phyloP scores from a whole-genome alignment of 2,888 invertebrate genomes.

The Thumatha senex region DNA sequence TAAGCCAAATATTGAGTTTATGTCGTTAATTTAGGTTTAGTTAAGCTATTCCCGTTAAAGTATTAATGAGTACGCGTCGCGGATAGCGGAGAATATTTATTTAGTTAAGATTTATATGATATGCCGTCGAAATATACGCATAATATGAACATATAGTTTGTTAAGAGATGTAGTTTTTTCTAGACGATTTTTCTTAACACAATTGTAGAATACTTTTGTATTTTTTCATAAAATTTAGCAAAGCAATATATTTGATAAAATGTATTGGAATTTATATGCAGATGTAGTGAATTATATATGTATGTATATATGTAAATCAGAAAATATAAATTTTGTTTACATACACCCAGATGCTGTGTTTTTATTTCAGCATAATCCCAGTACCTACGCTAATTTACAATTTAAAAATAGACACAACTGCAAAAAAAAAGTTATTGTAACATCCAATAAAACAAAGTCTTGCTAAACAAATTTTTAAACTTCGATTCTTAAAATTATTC shows the following conservation, averaged over 20 bases:
- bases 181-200: constrained; percentile 72
- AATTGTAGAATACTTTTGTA: constrained; percentile 78
- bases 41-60: constrained; percentile 72
- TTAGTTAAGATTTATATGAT: constrained; percentile 50
- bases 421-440: too few species aligned
- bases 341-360: constrained; percentile 66
- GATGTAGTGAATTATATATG: constrained; percentile 66
- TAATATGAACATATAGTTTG: constrained; percentile 71
- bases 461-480: too few species aligned
- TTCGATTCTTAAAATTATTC: too few species aligned
- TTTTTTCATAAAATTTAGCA: constrained; percentile 74
- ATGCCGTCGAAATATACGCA: constrained; percentile 51
- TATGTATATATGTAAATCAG: constrained; percentile 59
- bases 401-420: too few species aligned
- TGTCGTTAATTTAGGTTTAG: constrained; percentile 71
- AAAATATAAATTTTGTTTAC: constrained; percentile 79
- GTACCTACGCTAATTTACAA: not conserved
- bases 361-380: constrained; percentile 20
- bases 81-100: constrained; percentile 74
- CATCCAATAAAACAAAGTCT: too few species aligned
- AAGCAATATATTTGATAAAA: constrained; percentile 81
- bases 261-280: constrained; percentile 62
- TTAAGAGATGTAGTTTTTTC: constrained; percentile 75
- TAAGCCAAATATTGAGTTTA: constrained; percentile 84
- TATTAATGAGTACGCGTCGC: constrained; percentile 70